phyloP scores from a whole-genome alignment of 2,113 vertebrate species.

The Microtus montanus region DNA sequence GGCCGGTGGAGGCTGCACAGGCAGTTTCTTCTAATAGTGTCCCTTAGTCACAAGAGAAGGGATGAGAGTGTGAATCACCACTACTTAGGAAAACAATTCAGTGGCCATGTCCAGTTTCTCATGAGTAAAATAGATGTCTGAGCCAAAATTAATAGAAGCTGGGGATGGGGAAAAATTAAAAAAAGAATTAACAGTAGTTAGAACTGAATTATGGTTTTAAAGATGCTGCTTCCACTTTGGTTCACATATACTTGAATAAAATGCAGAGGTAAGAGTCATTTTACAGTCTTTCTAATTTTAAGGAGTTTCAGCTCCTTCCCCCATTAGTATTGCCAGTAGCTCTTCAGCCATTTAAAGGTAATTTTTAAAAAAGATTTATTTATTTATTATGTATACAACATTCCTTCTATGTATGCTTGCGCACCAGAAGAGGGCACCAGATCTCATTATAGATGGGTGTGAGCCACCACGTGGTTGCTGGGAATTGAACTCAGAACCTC shows the following conservation, averaged over 20 bases:
- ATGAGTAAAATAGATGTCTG: not conserved
- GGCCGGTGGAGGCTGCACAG: not conserved
- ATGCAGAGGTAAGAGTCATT: not conserved
- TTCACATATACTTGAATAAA: constrained; percentile 9
- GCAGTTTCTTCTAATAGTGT: not conserved
- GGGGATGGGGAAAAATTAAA: no score
- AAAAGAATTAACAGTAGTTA: not conserved
- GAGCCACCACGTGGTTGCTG: no score
- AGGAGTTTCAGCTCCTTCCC: not conserved
- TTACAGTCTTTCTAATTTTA: not conserved
- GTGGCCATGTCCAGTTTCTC: not conserved
- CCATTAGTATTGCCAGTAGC: not conserved
- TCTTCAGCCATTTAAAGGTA: not conserved
- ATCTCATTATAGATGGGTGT: no score
- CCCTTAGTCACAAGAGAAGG: not conserved
- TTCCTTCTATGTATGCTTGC: no score
- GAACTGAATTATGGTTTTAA: not conserved
- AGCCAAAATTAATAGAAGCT: not conserved
- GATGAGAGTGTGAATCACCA: not conserved
- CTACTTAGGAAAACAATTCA: not conserved
- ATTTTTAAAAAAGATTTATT: not conserved
- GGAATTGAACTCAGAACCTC: no score
- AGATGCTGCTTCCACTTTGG: not conserved
- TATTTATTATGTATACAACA: no score
- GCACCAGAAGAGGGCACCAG: no score